phyloP scores from a whole-genome alignment of 2,888 invertebrate species.

The Heliothis peltigera region DNA sequence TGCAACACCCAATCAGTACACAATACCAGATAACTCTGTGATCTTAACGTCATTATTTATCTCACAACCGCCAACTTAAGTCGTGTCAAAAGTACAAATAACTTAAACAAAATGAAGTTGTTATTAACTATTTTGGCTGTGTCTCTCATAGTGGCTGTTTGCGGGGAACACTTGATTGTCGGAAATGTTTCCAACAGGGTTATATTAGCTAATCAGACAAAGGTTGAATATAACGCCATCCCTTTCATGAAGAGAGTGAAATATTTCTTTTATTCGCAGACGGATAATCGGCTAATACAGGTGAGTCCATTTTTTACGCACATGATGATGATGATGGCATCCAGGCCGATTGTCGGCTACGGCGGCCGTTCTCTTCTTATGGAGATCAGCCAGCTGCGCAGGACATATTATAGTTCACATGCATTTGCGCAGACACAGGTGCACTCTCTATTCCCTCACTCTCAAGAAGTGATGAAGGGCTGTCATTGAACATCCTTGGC shows the following conservation, averaged over 20 bases:
- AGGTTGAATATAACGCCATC: conserved; percentile 75
- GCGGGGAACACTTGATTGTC: conserved; percentile 39
- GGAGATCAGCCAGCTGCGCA: too few species aligned
- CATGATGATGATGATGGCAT: too few species aligned
- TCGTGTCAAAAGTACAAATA: conserved; percentile 11
- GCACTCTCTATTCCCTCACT: too few species aligned
- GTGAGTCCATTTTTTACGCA: conserved; percentile 63
- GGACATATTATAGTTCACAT: too few species aligned
- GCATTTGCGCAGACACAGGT: too few species aligned
- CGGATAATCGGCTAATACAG: conserved; percentile 69
- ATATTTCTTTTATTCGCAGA: conserved; percentile 70
- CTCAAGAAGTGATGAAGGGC: too few species aligned
- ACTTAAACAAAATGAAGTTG: conserved; percentile 37
- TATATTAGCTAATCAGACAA: conserved; percentile 56
- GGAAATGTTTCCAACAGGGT: conserved; percentile 50
- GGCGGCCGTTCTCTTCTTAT: too few species aligned
- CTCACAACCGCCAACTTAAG: background rate
- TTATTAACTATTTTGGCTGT: conserved; percentile 16
- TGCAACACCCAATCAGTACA: conserved; percentile 32
- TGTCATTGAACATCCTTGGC: too few species aligned
- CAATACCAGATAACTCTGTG: conserved; percentile 47
- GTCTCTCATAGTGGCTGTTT: background rate
- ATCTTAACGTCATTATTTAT: conserved; percentile 31
- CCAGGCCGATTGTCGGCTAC: too few species aligned
- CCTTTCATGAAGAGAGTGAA: conserved; percentile 83